Conservation (phyloP, 2,888 invertebrate species). For the Leptopterna dolabrata region DNA sequence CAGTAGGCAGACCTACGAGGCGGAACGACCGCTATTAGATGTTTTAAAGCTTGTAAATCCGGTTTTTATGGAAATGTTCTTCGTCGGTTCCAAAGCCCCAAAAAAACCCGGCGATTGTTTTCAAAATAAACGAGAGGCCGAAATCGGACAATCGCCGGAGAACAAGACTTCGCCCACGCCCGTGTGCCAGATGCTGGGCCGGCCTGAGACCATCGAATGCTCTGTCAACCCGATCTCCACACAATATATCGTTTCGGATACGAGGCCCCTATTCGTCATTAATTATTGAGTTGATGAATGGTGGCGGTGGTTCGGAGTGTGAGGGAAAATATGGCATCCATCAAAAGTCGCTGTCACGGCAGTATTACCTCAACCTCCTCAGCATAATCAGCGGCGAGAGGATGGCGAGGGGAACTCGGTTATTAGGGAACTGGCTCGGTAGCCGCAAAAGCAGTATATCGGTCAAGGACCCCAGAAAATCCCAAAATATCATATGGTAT, state of each 20-base stretch:
- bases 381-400: neutral
- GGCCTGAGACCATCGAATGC: neutral
- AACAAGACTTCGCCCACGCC: neutral
- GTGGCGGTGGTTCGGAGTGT: neutral
- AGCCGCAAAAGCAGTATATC: too few species aligned
- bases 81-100: neutral
- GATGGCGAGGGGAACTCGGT: neutral
- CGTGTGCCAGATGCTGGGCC: neutral
- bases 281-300: constrained; percentile 29
- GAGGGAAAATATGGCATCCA: neutral
- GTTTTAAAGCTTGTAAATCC: constrained; percentile 3
- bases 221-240: neutral
- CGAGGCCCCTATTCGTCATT: neutral
- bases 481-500: too few species aligned
- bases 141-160: neutral
- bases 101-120: neutral
- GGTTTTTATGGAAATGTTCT: neutral
- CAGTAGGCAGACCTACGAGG: neutral
- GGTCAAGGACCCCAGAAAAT: too few species aligned
- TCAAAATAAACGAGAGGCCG: neutral
- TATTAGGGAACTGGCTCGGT: neutral
- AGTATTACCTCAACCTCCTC: neutral
- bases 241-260: constrained; percentile 27
- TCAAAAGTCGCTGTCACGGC: neutral
- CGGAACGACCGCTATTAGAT: neutral